These are phyloP conservation scores for Pachycephala philippinensis DNA, from an alignment of 2,113 vertebrate genomes.

Conservation along the genomic window DNA sequence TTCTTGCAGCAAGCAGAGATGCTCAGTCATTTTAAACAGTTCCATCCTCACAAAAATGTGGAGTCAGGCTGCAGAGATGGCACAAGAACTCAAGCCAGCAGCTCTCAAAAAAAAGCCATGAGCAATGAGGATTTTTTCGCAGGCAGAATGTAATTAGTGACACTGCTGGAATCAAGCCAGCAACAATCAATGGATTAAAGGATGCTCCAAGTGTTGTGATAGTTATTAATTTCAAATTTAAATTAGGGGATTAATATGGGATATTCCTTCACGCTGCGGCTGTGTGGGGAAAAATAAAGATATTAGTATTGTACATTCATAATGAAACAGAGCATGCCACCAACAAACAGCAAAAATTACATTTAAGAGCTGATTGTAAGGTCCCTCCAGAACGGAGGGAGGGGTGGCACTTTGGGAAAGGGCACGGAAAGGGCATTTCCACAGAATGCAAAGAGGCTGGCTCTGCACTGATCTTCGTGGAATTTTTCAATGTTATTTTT, in stretches of 20 bases:
- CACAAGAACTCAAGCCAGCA: neutral
- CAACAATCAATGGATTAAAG: neutral
- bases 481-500: fast-evolving
- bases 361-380: neutral
- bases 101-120: neutral
- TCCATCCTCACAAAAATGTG: neutral
- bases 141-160: constrained; percentile 3
- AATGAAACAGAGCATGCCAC: neutral
- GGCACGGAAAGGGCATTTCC: neutral
- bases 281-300: neutral
- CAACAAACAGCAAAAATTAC: neutral
- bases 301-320: neutral
- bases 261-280: neutral
- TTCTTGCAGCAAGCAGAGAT: neutral
- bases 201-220: neutral
- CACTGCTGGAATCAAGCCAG: neutral
- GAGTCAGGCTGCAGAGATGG: neutral
- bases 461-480: fast-evolving
- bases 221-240: neutral
- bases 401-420: neutral
- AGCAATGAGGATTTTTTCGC: neutral
- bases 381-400: fast-evolving
- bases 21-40: neutral
- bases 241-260: neutral
- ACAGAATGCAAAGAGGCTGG: neutral